These are phyloP conservation scores for Coleophora deauratella DNA, from an alignment of 2,888 invertebrate genomes.

Conservation along the genomic window DNA sequence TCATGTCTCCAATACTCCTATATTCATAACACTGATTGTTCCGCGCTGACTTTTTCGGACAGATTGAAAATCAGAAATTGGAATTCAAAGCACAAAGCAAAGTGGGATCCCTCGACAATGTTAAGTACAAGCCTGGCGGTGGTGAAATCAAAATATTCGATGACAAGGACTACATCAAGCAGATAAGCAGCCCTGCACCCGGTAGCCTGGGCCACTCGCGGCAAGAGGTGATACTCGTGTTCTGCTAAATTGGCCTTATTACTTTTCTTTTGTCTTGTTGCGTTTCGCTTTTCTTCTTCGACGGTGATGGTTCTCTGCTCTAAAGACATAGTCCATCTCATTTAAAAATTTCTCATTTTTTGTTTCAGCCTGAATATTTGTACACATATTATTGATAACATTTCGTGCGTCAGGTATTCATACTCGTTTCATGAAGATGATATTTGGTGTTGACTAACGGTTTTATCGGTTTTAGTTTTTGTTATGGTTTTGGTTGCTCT, in stretches of 20 bases:
- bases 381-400: conserved; percentile 62
- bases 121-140: conserved; percentile 93
- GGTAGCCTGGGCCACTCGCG: conserved; percentile 52
- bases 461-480: conserved; percentile 16
- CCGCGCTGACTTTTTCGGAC: conserved; percentile 59
- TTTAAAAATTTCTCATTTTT: conserved; percentile 31
- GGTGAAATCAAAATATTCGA: conserved; percentile 96
- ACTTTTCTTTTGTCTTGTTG: conserved; percentile 26
- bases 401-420: conserved; percentile 25
- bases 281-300: conserved; percentile 19
- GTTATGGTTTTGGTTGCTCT: conserved; percentile 7
- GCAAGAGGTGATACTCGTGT: conserved; percentile 64
- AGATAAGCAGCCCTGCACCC: conserved; percentile 71
- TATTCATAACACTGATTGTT: conserved; percentile 3
- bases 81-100: conserved; percentile 95
- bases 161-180: conserved; percentile 92
- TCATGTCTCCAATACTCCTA: conserved; percentile 8
- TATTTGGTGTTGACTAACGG: conserved; percentile 21
- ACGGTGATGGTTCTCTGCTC: conserved; percentile 34
- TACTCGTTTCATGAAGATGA: conserved; percentile 12
- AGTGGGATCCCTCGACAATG: conserved; percentile 92
- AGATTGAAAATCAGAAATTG: conserved; percentile 93
- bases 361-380: conserved; percentile 71
- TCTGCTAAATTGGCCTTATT: conserved; percentile 19
- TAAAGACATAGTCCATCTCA: conserved; percentile 22